Evolutionary conservation across 2,888 invertebrate species (phyloP), one percentile per base, ranked within the genome.

Genomic region (Apotomis turbidana): DNA sequence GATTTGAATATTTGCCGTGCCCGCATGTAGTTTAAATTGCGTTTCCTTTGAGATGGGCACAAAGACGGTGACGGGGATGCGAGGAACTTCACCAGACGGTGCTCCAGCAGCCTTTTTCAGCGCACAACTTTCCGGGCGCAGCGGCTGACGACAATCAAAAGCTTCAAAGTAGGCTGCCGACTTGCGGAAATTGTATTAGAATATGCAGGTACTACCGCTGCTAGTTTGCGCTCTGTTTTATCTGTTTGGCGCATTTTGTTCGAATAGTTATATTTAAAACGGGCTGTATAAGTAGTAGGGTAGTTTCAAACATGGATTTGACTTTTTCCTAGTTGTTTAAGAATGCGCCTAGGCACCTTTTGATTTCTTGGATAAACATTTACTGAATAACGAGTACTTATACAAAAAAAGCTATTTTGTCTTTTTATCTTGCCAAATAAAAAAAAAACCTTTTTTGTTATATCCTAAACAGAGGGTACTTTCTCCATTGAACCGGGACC

Each of bases 21-120:
- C 87, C 88, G 87, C 87, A 89, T 89, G 87, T 88, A 88, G 87
- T 89, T 89, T 87, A 88, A 90, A 90, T 90, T 88, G 83, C 86
- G 87, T 88, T 89, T 85, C 87, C 89, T 89, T 89, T 88, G 88
- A 89, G 80, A 77, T 70, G 75, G 74, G 80, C 78, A 88, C 86
- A 88, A 88, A 88, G 87, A 86, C 80, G 81, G 71, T 75, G 75
- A 76, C 74, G 66, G 78, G 79, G 80, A 85, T 84, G 82, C 79
- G 83, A 80, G 77, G 80, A 88, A 89, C 86, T 89, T 85, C 82
- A 82, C 83, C 81, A 61, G 76, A 74, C 76, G 79, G 77, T 81
- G 82, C 81, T 81, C 81, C 81, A 79, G 78, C 81, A 82, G 81
- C 79, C 85, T 85, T 88, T 88, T 87, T 83, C 84, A 81, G 81